Evolutionary conservation across 2,113 vertebrate species (phyloP), one percentile per base, ranked within the genome.

Genomic region (Nothocercus julius): DNA sequence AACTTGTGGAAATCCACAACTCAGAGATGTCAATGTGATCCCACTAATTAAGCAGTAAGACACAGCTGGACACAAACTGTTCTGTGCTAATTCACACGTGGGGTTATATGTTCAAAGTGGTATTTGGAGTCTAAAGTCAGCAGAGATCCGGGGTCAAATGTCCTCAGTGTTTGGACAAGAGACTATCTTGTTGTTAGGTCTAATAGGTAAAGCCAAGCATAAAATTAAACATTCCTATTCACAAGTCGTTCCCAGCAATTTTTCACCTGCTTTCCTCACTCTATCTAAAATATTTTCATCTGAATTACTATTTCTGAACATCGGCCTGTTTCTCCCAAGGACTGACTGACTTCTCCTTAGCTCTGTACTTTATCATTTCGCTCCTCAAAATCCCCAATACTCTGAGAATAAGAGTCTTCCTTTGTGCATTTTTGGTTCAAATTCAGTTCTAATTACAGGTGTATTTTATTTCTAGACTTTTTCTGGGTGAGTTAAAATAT

Each of bases 21-120:
- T 73, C 56, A 74, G 80, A 4, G 17, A 53, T 93, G 82, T 89
- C 84, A 84, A 86, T 90, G 91, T 90, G 91, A 93, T 94, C 89
- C 95, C 73, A 96, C 94, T 95, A 96, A 95, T 96, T 95, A 96
- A 96, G 82, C 64, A 87, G 64, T 93, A 89, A 85, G 69, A 79
- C 38, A 42, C 80, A 93, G 91, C 59, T 90, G 80, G 73, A 67
- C 76, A 91, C 40, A 74, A 96, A 89, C 68, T 93, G 89, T 87
- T 75, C 90, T 90, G 91, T 85, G 74, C 78, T 95, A 95, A 96
- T 96, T 96, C 91, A 82, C 85, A 84, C 82, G 91, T 90, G 94
- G 89, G 79, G 85, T 92, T 90, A 82, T 96, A 91, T 96, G 95
- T 89, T 87, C 93, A 87, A 93, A 94, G 47, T 82, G 25, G 66